Evolutionary conservation across 2,797 vertebrate species (phyloP).

Genomic region (Orientallactaga sibirica): DNA sequence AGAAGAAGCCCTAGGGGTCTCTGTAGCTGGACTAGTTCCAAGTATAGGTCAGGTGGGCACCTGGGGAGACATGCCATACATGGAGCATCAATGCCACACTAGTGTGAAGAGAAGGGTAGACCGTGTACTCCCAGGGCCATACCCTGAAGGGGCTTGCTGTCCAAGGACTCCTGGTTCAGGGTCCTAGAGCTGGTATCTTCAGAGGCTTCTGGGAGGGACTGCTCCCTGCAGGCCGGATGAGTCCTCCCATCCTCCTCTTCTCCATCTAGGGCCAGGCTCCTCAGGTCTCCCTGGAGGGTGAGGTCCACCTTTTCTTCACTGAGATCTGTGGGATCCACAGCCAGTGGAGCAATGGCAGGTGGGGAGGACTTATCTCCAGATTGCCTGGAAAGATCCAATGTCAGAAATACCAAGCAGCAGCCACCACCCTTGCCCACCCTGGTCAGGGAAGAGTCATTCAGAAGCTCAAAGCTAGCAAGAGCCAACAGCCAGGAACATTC

Average conservation of each 20-base stretch:
- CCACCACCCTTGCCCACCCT: background rate
- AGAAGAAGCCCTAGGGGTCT: background rate
- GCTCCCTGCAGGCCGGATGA: slow-evolving; percentile 66
- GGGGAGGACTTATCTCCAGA: slow-evolving; percentile 95
- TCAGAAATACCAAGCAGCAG: slow-evolving; percentile 61
- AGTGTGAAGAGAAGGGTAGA: background rate
- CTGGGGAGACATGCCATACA: accelerated
- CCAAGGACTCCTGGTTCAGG: slow-evolving; percentile 80
- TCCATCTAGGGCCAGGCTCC: slow-evolving; percentile 76
- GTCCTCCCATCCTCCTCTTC: background rate
- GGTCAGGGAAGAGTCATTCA: background rate
- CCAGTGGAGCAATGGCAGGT: slow-evolving; percentile 90
- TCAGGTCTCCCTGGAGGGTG: slow-evolving; percentile 45
- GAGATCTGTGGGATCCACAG: slow-evolving; percentile 77
- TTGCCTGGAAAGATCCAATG: slow-evolving; percentile 88
- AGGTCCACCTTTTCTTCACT: slow-evolving; percentile 74
- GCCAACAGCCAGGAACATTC: background rate
- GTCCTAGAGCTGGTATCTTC: slow-evolving; percentile 20
- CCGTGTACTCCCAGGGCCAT: background rate
- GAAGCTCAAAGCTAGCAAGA: background rate
- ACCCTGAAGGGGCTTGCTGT: slow-evolving; percentile 93
- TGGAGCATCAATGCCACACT: background rate
- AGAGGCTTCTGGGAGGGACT: slow-evolving; percentile 70
- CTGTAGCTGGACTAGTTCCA: background rate
- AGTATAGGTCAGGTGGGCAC: background rate